A percentile compares a stretch with the other conserved stretches of the same genome.
Evolutionary conservation across 2,888 invertebrate species (phyloP).

Genomic region (Rhagium mordax): DNA sequence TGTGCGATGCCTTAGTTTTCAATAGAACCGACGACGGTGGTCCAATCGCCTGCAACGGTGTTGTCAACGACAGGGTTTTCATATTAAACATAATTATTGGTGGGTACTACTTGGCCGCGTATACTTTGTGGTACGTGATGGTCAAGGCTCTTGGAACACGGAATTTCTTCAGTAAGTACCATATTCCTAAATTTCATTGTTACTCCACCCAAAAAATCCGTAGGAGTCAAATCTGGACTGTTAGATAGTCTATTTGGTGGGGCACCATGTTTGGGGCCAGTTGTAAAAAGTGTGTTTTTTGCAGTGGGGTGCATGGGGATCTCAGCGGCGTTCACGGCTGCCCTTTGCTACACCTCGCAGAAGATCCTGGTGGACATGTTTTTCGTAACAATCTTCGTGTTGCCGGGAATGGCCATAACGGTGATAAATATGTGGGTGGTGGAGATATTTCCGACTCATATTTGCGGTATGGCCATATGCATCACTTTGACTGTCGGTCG

Average conservation of each 20-base stretch:
- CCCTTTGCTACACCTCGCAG: conserved; percentile 51
- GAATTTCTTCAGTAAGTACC: conserved; percentile 44
- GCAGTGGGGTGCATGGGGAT: conserved; percentile 47
- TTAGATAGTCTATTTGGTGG: no score
- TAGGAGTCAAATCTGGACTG: no score
- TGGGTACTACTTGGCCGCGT: conserved; percentile 42
- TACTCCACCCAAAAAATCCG: no score
- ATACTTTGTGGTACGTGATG: conserved; percentile 38
- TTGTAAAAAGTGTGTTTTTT: conserved; percentile 15
- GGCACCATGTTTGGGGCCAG: no score
- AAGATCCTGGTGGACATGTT: conserved; percentile 53
- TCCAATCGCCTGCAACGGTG: background rate
- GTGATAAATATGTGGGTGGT: conserved; percentile 53
- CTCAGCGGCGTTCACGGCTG: conserved; percentile 38
- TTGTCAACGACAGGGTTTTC: conserved; percentile 45
- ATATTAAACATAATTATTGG: conserved; percentile 53
- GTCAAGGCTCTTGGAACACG: conserved; percentile 43
- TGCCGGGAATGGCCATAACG: conserved; percentile 57
- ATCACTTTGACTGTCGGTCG: conserved; percentile 41
- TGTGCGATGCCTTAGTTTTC: conserved; percentile 55
- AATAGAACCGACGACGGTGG: conserved; percentile 11
- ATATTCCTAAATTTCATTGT: no score
- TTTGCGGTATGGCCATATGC: conserved; percentile 46
- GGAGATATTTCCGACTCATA: conserved; percentile 46
- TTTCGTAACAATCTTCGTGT: conserved; percentile 53